These are phyloP conservation scores for Engystomops pustulosus DNA, from an alignment of 2,113 vertebrate genomes.

Conservation along the genomic window DNA sequence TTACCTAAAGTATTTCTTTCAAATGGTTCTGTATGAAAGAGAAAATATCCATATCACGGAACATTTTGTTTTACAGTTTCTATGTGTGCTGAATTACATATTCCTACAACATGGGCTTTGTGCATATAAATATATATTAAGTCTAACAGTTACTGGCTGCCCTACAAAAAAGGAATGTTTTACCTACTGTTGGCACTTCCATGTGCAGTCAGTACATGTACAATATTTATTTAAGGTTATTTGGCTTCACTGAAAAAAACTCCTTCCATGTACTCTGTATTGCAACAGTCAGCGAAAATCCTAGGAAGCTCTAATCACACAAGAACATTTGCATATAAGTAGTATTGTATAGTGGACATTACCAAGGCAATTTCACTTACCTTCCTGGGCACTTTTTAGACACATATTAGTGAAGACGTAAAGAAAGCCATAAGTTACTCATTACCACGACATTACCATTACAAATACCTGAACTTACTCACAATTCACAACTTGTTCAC, in stretches of 20 bases:
- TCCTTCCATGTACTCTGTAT: not conserved
- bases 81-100: too few species aligned
- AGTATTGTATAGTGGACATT: not conserved
- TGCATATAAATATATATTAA: not conserved
- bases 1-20: too few species aligned
- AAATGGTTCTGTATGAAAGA: too few species aligned
- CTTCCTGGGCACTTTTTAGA: not conserved
- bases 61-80: too few species aligned
- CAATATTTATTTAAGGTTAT: not conserved
- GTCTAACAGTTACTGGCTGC: not conserved
- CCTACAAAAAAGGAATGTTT: not conserved
- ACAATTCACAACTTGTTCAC: too few species aligned
- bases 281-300: not conserved
- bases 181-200: not conserved
- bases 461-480: not conserved
- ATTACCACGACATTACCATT: not conserved
- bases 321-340: not conserved
- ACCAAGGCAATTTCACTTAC: not conserved
- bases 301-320: conserved; percentile 6
- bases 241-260: not conserved
- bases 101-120: too few species aligned
- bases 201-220: not conserved
- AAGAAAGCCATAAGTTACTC: not conserved
- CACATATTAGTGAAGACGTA: not conserved
- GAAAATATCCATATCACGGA: too few species aligned